Conservation (phyloP, 2,113 vertebrate genomes). For the Egretta garzetta region DNA sequence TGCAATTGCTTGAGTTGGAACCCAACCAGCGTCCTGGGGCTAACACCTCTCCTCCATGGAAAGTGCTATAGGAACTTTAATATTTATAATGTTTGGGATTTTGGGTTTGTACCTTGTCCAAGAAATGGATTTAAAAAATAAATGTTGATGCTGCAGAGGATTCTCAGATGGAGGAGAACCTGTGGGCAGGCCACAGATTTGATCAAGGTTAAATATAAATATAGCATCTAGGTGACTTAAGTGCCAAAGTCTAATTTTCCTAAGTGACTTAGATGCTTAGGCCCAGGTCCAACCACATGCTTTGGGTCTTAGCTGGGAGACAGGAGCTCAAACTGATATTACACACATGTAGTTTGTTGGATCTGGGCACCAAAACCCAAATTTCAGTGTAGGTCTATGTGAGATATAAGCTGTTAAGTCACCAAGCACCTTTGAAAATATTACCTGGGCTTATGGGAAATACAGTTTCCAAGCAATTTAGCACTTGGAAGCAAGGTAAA, state of each 20-base stretch:
- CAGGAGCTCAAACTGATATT: neutral
- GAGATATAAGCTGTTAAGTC: neutral
- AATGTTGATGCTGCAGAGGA: constrained; percentile 19
- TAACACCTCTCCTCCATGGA: neutral
- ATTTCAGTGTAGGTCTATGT: neutral
- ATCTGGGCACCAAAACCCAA: neutral
- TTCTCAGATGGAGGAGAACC: neutral
- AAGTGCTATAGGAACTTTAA: neutral
- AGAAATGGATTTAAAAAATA: neutral
- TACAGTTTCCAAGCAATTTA: neutral
- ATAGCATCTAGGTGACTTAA: neutral
- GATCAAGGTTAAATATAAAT: neutral
- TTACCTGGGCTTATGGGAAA: neutral
- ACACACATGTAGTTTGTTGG: neutral
- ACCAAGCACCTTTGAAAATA: neutral
- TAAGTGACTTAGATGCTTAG: neutral
- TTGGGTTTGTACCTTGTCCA: neutral
- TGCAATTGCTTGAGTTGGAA: constrained; percentile 28
- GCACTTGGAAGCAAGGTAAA: neutral
- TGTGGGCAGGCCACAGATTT: neutral
- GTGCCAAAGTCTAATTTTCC: neutral
- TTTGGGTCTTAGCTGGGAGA: neutral
- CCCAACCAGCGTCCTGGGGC: neutral
- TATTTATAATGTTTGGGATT: neutral
- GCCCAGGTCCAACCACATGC: neutral